Evolutionary conservation across 2,888 invertebrate species (phyloP).

Genomic region (Hirtodrosophila confusa): DNA sequence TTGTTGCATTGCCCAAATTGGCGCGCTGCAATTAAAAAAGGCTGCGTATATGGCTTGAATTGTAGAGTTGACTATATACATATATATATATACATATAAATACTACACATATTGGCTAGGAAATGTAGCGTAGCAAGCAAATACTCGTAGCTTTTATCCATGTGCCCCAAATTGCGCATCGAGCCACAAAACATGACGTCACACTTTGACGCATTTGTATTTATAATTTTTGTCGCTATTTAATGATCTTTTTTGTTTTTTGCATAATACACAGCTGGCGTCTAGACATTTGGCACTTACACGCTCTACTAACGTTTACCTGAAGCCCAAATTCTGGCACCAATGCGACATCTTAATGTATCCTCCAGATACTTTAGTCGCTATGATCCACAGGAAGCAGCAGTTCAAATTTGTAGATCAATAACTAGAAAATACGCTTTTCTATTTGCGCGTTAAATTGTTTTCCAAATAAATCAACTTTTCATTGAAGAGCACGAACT

Average conservation of each 20-base stretch:
- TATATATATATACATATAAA: too few relatives aligned
- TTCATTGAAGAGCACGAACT: slow-evolving; percentile 60
- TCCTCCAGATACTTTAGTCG: background rate
- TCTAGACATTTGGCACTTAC: slow-evolving; percentile 44
- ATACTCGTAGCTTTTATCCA: slow-evolving; percentile 22
- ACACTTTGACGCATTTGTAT: slow-evolving; percentile 17
- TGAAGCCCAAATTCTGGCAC: slow-evolving; percentile 69
- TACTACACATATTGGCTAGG: slow-evolving; percentile 29
- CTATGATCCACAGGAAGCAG: too few relatives aligned
- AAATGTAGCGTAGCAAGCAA: slow-evolving; percentile 35
- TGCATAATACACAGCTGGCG: slow-evolving; percentile 43
- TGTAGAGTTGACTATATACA: background rate
- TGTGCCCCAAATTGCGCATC: slow-evolving; percentile 54
- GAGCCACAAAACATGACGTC: slow-evolving; percentile 52
- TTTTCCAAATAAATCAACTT: slow-evolving; percentile 46
- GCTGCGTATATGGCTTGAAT: slow-evolving; percentile 59
- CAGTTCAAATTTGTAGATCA: slow-evolving; percentile 4
- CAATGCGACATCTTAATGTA: slow-evolving; percentile 55
- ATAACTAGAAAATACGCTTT: slow-evolving; percentile 22
- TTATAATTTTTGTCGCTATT: slow-evolving; percentile 31
- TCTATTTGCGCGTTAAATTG: slow-evolving; percentile 26
- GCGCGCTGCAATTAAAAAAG: slow-evolving; percentile 71
- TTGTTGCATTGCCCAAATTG: slow-evolving; percentile 75
- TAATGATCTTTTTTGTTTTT: slow-evolving; percentile 39
- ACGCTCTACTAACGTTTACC: slow-evolving; percentile 48